Evolutionary conservation across 2,888 invertebrate genomes (phyloP).

Genomic region (Laspeyria flexula): DNA sequence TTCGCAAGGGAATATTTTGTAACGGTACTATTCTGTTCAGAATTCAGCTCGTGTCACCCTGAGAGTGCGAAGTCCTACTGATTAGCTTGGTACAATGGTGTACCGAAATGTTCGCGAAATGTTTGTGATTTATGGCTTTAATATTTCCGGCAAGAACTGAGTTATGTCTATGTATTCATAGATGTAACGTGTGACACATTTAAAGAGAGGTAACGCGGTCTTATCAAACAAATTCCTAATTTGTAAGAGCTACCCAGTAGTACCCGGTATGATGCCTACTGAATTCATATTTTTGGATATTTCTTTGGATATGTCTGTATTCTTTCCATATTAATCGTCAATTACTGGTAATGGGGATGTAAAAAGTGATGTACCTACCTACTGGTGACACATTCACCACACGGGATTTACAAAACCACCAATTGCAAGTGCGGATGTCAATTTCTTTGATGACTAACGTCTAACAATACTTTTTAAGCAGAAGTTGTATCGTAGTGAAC

Average conservation of each 20-base stretch:
- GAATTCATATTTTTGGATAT: no score
- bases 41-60: constrained; percentile 5
- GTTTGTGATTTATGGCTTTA: background rate
- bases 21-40: constrained; percentile 20
- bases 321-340: no score
- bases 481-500: no score
- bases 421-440: no score
- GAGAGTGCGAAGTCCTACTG: background rate
- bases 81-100: background rate
- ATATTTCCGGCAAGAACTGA: background rate
- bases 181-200: background rate
- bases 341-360: no score
- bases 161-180: background rate
- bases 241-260: background rate
- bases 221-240: background rate
- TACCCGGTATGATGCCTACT: no score
- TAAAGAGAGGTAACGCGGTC: background rate
- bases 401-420: no score
- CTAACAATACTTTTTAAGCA: no score
- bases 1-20: constrained; percentile 16
- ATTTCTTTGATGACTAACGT: background rate
- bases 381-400: no score
- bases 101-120: background rate
- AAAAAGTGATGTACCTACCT: no score
- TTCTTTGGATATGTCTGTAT: no score